phyloP scores from a whole-genome alignment of 2,797 vertebrate species.

The Manis pentadactyla region DNA sequence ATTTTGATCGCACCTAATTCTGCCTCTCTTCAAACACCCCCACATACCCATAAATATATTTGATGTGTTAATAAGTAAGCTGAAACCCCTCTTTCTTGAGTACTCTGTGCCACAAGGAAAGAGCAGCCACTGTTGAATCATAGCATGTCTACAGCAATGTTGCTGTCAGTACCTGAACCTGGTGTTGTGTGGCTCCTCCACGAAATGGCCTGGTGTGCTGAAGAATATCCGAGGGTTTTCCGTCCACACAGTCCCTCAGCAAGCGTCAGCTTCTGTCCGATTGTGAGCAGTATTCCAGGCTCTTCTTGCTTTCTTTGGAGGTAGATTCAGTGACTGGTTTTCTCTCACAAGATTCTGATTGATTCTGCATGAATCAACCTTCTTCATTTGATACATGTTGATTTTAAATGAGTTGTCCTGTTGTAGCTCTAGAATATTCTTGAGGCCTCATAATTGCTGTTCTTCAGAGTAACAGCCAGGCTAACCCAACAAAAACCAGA shows the following conservation, averaged over 20 bases:
- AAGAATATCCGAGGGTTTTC: neutral
- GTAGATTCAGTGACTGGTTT: neutral
- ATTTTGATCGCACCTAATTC: conserved; percentile 2
- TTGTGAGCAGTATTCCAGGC: neutral
- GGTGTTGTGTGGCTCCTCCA: neutral
- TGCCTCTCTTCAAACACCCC: conserved; percentile 48
- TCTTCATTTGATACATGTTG: neutral
- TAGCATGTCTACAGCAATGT: neutral
- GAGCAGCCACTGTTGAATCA: neutral
- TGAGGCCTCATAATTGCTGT: neutral
- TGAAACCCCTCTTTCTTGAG: neutral
- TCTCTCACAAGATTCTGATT: neutral
- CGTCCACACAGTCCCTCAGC: neutral
- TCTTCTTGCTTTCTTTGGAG: neutral
- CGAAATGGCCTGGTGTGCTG: neutral
- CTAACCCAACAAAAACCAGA: neutral
- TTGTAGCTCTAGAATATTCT: neutral
- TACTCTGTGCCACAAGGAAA: neutral
- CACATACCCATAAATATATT: neutral
- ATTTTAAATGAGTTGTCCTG: neutral
- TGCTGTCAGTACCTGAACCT: neutral
- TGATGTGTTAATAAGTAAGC: conserved; percentile 21
- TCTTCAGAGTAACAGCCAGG: neutral
- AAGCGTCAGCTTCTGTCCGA: neutral
- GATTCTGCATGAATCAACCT: neutral